These are phyloP conservation scores for Myotis planiceps DNA, from an alignment of 2,797 vertebrate species.

Conservation along the genomic window DNA sequence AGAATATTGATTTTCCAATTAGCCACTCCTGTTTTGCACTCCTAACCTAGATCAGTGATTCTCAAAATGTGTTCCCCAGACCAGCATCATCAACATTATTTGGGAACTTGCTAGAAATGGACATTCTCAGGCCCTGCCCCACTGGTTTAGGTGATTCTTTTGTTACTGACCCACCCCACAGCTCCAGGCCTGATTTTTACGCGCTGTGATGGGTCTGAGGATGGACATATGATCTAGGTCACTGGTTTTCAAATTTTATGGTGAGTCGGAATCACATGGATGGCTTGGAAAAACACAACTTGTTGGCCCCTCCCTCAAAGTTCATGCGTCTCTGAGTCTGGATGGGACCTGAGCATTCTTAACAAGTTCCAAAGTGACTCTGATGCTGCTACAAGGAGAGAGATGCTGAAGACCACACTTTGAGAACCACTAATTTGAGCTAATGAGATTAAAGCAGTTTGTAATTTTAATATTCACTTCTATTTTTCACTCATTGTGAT, in stretches of 20 bases:
- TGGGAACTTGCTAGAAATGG: not conserved
- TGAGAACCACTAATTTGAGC: not conserved
- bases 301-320: not conserved
- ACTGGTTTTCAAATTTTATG: not conserved
- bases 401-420: not conserved
- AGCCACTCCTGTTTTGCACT: not conserved
- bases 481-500: not conserved
- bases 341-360: not conserved
- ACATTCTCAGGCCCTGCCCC: not conserved
- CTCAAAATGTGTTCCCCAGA: not conserved
- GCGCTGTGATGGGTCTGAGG: not conserved
- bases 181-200: not conserved
- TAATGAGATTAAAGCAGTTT: not conserved
- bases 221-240: not conserved
- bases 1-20: not conserved
- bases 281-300: not conserved
- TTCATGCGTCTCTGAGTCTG: not conserved
- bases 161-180: not conserved
- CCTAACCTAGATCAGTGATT: not conserved
- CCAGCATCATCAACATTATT: not conserved
- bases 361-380: not conserved
- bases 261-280: not conserved
- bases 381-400: not conserved
- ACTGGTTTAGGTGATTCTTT: not conserved
- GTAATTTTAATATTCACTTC: not conserved